Evolutionary conservation across 2,888 invertebrate genomes (phyloP).

Genomic region (Xanthostigma xanthostigma): DNA sequence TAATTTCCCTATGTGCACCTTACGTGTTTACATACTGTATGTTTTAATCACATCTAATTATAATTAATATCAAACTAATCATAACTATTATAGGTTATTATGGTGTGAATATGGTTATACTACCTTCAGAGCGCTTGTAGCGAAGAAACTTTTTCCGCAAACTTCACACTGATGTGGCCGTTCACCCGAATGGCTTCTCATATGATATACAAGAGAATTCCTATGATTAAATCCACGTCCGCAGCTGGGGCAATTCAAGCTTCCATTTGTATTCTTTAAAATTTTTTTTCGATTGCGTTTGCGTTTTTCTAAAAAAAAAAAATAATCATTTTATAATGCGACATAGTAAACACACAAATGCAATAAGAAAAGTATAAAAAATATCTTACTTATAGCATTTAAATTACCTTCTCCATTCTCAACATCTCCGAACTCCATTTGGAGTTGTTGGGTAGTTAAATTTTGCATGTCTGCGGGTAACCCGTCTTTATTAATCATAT

Average conservation of each 20-base stretch:
- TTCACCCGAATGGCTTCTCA: conserved; percentile 62
- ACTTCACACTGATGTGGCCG: conserved; percentile 62
- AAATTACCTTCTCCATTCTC: conserved; percentile 21
- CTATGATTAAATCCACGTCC: conserved; percentile 61
- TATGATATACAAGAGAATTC: conserved; percentile 73
- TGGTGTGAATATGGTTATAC: no score
- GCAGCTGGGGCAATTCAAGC: conserved; percentile 49
- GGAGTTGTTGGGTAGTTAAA: no score
- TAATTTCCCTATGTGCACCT: no score
- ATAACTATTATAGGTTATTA: no score
- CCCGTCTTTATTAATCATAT: background rate
- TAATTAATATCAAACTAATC: no score
- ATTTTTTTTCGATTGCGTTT: conserved; percentile 24
- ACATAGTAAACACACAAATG: no score
- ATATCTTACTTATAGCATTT: conserved; percentile 2
- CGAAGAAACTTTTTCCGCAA: conserved; percentile 74
- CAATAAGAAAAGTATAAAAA: no score
- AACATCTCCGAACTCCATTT: conserved; percentile 11
- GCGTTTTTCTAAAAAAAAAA: no score
- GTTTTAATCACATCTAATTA: no score
- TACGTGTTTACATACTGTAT: no score
- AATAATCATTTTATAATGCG: no score
- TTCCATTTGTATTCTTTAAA: conserved; percentile 16
- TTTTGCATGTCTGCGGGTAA: no score
- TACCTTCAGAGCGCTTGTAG: conserved; percentile 66